phyloP scores from a whole-genome alignment of 2,797 vertebrate genomes.

The Neosalanx taihuensis region DNA sequence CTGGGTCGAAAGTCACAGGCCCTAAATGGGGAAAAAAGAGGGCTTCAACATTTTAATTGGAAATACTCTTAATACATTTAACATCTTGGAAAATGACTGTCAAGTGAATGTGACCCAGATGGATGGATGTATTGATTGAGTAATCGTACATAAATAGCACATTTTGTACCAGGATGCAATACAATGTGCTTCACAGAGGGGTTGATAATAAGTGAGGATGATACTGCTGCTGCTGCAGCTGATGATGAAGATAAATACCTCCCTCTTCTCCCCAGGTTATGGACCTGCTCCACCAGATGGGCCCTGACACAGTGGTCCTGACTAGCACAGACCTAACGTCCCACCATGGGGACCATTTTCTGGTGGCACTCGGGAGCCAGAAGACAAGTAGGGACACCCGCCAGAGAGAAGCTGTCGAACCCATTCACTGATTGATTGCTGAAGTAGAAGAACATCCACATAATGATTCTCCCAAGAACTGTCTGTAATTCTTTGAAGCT shows the following conservation, averaged over 20 bases:
- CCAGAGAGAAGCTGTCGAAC: background rate
- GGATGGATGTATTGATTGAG: no score
- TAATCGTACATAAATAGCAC: no score
- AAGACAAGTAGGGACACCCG: constrained; percentile 73
- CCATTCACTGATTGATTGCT: no score
- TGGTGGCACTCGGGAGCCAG: constrained; percentile 91
- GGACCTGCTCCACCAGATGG: constrained; percentile 91
- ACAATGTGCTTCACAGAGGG: background rate
- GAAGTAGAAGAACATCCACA: no score
- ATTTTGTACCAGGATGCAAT: no score
- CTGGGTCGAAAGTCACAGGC: background rate
- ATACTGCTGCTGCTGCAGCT: background rate
- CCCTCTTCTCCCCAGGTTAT: constrained; percentile 78
- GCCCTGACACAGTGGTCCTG: constrained; percentile 92
- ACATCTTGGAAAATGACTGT: no score
- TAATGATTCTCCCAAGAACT: no score
- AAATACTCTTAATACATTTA: no score
- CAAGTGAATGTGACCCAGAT: no score
- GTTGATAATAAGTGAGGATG: background rate
- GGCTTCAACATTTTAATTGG: background rate
- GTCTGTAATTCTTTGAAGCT: no score
- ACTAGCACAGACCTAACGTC: constrained; percentile 92
- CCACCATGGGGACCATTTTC: constrained; percentile 76
- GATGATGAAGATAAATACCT: background rate
- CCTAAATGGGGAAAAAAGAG: background rate